Evolutionary conservation across 2,888 invertebrate species (phyloP).

Genomic region (Dorcus hopei): DNA sequence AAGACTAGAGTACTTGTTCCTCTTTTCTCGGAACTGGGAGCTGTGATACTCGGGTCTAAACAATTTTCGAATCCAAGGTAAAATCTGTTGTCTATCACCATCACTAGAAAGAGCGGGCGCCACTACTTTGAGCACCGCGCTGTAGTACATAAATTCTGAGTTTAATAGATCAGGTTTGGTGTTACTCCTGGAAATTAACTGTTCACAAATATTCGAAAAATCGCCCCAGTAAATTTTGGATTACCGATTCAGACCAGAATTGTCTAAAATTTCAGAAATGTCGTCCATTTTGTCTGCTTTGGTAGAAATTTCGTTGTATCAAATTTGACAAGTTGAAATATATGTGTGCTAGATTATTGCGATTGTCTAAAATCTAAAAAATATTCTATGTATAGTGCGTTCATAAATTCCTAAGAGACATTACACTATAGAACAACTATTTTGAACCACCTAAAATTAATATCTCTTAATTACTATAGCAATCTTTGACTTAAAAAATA

Average conservation of each 20-base stretch:
- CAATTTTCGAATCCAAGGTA: conserved; percentile 51
- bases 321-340: no score
- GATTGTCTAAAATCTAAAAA: no score
- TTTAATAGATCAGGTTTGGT: conserved; percentile 44
- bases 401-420: no score
- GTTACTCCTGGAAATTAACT: conserved; percentile 2
- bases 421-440: no score
- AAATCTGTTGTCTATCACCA: conserved; percentile 40
- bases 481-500: no score
- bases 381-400: no score
- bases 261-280: background rate
- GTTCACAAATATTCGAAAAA: no score
- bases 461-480: no score
- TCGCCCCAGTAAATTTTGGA: no score
- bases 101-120: conserved; percentile 46
- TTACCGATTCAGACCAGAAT: background rate
- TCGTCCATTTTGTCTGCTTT: background rate
- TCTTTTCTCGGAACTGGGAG: conserved; percentile 47
- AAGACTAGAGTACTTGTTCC: conserved; percentile 44
- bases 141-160: conserved; percentile 53
- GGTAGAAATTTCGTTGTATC: no score
- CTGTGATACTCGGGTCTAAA: conserved; percentile 53
- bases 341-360: no score
- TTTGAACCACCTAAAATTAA: no score
- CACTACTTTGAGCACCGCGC: conserved; percentile 47